Evolutionary conservation across 2,113 vertebrate genomes (phyloP), one percentile per base, ranked within the genome.

Genomic region (Stigmatopora argus): DNA sequence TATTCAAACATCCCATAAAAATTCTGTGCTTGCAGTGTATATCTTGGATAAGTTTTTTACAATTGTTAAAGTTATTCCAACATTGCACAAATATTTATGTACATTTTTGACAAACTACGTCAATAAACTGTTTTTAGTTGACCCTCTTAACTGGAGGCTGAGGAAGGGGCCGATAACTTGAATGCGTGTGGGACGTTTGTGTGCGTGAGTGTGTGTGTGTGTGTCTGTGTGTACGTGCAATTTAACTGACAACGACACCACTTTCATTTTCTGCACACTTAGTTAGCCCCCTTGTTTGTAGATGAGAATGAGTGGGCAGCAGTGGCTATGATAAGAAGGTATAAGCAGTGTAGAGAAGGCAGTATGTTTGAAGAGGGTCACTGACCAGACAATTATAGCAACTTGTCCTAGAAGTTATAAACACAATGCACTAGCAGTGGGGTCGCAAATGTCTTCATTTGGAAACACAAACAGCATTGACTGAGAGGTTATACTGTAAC

Each of bases 381-480:
- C 10, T 82, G 82, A 80, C 84, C 85, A 75, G 68, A 70, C 74
- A 86, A 76, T 73, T 78, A 82, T 72, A 75, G 77, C 76, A 70
- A 61, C 80, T 71, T 72, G 47, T 69, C 70, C 55, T 64, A 21
- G 48, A 74, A 45, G 72, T 72, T 62, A 66, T 83, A 79, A 85
- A 81, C 72, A 86, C 47, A 78, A 67, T 55, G 75, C 51, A 45
- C 57, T 66, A 38, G 46, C 61, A 70, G 61, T 75, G 56, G 48
- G 60, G 66, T 75, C 64, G 62, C 64, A 73, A 44, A 66, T 64
- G 72, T 47, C 67, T 56, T 56, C 12, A 74, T 72, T 80, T 67
- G 57, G 77, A 64, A 55, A 64, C 3, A 58, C 11, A 56, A 56
- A 23, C 31, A 14, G 23, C 53, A 61, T 23, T 61, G 41, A 23